These are phyloP conservation scores for Temnothorax nylanderi DNA, from an alignment of 1,140 invertebrate species.

Conservation along the genomic window DNA sequence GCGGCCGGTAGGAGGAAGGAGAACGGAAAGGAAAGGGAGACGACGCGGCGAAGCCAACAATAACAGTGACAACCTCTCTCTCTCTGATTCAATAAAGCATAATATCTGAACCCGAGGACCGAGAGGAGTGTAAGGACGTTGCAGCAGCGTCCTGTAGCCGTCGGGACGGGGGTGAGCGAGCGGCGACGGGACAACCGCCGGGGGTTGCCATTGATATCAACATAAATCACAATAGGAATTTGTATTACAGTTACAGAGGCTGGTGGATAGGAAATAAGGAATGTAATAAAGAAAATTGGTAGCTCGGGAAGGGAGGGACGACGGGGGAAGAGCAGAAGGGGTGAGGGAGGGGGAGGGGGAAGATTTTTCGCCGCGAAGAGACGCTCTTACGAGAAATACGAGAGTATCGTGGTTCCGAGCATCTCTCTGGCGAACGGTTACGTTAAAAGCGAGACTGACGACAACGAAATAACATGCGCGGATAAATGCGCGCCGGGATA, in stretches of 20 bases:
- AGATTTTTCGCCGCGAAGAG: conserved; percentile 49
- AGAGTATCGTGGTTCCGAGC: background rate
- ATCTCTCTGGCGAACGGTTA: conserved; percentile 32
- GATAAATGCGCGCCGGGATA: conserved; percentile 51
- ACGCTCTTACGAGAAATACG: conserved; percentile 46
- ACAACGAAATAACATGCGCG: conserved; percentile 44
- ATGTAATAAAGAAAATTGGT: conserved; percentile 86
- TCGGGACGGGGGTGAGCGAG: background rate
- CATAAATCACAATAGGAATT: conserved; percentile 87
- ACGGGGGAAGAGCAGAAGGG: background rate
- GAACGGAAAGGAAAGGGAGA: background rate
- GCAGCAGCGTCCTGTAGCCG: conserved; percentile 52
- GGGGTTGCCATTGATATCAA: conserved; percentile 85
- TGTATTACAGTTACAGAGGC: conserved; percentile 86
- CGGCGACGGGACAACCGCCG: conserved; percentile 72
- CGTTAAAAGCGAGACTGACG: conserved; percentile 30
- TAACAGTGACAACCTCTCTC: conserved; percentile 77
- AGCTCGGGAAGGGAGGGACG: conserved; percentile 56
- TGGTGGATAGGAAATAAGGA: conserved; percentile 86
- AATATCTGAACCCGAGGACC: conserved; percentile 74
- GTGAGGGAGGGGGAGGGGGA: background rate
- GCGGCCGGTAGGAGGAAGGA: conserved; percentile 11
- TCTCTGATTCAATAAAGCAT: conserved; percentile 81
- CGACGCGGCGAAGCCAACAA: conserved; percentile 73
- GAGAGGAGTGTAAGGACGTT: conserved; percentile 38